Base-by-base conservation (phyloP, 1,140 invertebrate species). In the Episyrphus balteatus region DNA sequence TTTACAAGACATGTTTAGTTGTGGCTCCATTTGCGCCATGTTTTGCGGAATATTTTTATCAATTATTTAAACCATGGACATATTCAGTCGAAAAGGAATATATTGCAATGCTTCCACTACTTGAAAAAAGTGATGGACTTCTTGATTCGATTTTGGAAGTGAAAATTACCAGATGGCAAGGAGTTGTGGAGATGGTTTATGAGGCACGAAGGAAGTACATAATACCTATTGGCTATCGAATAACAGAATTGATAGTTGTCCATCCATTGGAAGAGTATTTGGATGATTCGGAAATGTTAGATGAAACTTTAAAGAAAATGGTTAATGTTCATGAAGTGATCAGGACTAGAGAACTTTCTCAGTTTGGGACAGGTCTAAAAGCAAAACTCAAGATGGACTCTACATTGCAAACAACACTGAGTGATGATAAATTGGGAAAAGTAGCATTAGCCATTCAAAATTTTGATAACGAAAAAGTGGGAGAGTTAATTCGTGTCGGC, bases 21-120 rank as follows among this genome's bases (percentile, higher is more conserved):
- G 93, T 95, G 82, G 85, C 93, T 9, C 90, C 94, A 1, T 96
- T 97, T 70, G 93, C 90, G 11, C 94, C 94, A 5, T 98, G 94
- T 69, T 73, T 98, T 15, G 87, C 91, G 15, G 95, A 98, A 70
- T 78, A 83, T 26, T 92, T 98, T 81, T 98, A 90, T 70, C 88
- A 93, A 65, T 85, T 84, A 49, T 63, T 96, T 48, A 76, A 78
- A 36, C 72, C 15, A 26, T 26, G 21, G 21, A 26, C 21, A n/a
- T n/a, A n/a, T n/a, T n/a, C n/a, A 5, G 13, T 42, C 3, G 13
- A 7, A 74, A 77, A 31, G 66, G 74, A 31, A 80, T 80, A 18
- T 88, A 84, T 5, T 89, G 92, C 61, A 93, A 86, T 62, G 75
- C n/a, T 89, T 41, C 83, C 88, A 81, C 74, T 93, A 21, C 88